phyloP scores from a whole-genome alignment of 2,797 vertebrate species.

The Sebastes baramenuke region DNA sequence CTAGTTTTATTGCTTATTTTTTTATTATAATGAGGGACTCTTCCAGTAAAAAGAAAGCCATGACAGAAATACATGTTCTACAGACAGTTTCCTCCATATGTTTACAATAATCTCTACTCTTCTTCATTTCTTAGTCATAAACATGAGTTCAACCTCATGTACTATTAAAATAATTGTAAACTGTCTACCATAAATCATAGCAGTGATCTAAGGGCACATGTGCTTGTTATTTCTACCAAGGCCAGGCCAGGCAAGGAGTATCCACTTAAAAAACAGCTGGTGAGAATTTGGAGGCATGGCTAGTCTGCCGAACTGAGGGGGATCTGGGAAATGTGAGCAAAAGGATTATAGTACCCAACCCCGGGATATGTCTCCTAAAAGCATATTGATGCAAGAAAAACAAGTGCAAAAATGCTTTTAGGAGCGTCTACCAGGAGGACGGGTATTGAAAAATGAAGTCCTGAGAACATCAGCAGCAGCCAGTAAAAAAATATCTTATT shows the following conservation, averaged over 20 bases:
- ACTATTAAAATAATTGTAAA: neutral
- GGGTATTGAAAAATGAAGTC: slow-evolving; percentile 30
- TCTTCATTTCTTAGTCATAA: neutral
- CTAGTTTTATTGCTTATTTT: neutral
- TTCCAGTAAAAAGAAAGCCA: neutral
- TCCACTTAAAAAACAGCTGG: slow-evolving; percentile 1
- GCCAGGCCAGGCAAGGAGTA: neutral
- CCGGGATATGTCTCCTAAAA: slow-evolving; percentile 29
- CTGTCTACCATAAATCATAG: neutral
- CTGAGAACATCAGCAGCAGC: slow-evolving; percentile 69
- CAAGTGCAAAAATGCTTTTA: slow-evolving; percentile 28
- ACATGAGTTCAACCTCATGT: neutral
- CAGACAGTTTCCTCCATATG: neutral
- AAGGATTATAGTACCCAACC: neutral
- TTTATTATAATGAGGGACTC: neutral
- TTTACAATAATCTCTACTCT: neutral
- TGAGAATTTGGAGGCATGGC: slow-evolving; percentile 12
- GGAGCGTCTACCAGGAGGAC: slow-evolving; percentile 21
- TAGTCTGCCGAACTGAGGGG: slow-evolving; percentile 1
- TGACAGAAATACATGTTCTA: neutral
- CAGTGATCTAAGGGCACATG: slow-evolving; percentile 2
- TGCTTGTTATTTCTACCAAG: slow-evolving; percentile 26
- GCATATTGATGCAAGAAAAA: slow-evolving; percentile 7
- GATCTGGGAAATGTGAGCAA: slow-evolving; percentile 6
- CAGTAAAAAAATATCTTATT: neutral